Evolutionary conservation across 2,888 invertebrate species (phyloP).

Genomic region (Andricus quercusramuli): DNA sequence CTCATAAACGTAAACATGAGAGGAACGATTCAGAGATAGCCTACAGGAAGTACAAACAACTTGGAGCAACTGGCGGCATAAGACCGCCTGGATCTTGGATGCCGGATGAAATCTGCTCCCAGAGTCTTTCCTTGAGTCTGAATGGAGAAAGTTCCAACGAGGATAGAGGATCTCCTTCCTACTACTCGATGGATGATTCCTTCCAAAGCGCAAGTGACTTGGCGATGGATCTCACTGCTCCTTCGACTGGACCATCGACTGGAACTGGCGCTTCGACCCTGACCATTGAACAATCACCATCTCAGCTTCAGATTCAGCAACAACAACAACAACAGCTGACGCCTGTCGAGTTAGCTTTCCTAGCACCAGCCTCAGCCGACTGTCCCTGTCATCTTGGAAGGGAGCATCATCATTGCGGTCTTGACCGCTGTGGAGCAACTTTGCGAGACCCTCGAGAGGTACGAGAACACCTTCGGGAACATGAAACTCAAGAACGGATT

Average conservation of each 20-base stretch:
- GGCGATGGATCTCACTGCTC: constrained; percentile 76
- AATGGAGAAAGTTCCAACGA: constrained; percentile 81
- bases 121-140: constrained; percentile 74
- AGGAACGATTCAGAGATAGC: constrained; percentile 94
- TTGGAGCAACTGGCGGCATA: constrained; percentile 74
- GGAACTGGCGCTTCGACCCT: constrained; percentile 64
- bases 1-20: constrained; percentile 98
- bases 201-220: constrained; percentile 76
- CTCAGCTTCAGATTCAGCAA: constrained; percentile 56
- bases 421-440: constrained; percentile 84
- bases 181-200: constrained; percentile 77
- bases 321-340: constrained; percentile 71
- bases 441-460: constrained; percentile 81
- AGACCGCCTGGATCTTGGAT: constrained; percentile 74
- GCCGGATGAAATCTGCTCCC: constrained; percentile 71
- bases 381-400: constrained; percentile 80
- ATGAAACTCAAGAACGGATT: constrained; percentile 93
- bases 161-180: constrained; percentile 80
- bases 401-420: constrained; percentile 93
- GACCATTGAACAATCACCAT: constrained; percentile 55
- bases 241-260: constrained; percentile 63
- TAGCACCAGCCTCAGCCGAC: constrained; percentile 70
- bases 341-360: constrained; percentile 71
- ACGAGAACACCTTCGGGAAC: constrained; percentile 91
- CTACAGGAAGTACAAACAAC: constrained; percentile 81